phyloP scores from a whole-genome alignment of 2,888 invertebrate genomes.

The Rhagonycha fulva region DNA sequence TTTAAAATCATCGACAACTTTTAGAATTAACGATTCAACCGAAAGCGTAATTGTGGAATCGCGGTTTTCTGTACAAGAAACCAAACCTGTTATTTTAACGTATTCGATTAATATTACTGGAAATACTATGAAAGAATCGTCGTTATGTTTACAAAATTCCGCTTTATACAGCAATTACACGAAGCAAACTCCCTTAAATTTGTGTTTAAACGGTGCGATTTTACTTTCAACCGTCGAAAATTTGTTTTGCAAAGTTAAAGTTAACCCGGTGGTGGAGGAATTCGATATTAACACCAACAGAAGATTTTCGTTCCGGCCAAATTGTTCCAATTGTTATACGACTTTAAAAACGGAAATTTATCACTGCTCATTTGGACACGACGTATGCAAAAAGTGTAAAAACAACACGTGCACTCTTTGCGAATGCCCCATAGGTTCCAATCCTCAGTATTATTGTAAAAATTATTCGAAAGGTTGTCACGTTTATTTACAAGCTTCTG shows the following conservation, averaged over 20 bases:
- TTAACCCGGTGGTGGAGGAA: slow-evolving; percentile 16
- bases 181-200: slow-evolving; percentile 13
- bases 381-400: slow-evolving; percentile 39
- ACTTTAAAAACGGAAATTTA: slow-evolving; percentile 26
- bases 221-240: slow-evolving; percentile 25
- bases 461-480: slow-evolving; percentile 41
- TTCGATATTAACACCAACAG: slow-evolving; percentile 27
- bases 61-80: slow-evolving; percentile 31
- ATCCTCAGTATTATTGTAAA: slow-evolving; percentile 39
- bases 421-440: slow-evolving; percentile 34
- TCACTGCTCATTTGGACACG: slow-evolving; percentile 40
- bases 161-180: background rate
- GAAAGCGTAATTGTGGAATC: slow-evolving; percentile 7
- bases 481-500: slow-evolving; percentile 30
- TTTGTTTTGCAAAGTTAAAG: slow-evolving; percentile 27
- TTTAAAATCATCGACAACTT: background rate
- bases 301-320: background rate
- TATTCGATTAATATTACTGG: slow-evolving; percentile 31
- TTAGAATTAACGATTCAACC: background rate
- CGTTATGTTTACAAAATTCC: slow-evolving; percentile 4
- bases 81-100: slow-evolving; percentile 4
- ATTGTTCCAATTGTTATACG: slow-evolving; percentile 35
- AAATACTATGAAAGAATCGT: slow-evolving; percentile 21
- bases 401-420: slow-evolving; percentile 39
- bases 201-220: slow-evolving; percentile 32